Base-by-base conservation (phyloP, 1,140 invertebrate species). In the Theocolax elegans region DNA sequence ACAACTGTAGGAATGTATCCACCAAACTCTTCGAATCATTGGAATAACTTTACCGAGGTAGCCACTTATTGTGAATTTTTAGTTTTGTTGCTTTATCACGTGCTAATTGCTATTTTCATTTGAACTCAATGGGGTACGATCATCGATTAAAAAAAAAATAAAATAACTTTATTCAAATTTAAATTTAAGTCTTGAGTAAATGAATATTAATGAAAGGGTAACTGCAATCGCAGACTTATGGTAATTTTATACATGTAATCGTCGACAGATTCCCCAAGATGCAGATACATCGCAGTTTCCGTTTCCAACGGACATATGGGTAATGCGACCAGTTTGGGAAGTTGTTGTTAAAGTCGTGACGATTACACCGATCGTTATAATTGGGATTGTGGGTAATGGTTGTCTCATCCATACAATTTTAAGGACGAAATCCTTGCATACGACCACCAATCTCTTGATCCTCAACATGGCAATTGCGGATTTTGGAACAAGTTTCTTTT, bases 391-490 rank as follows among this genome's bases (percentile, higher is more conserved):
- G 40, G 90, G 92, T 0, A 96, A 96, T 79, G 79, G 89, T 8
- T 82, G 91, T 1, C 89, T 95, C 12, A 85, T 95, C 3, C 85
- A 90, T 49, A 88, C 93, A 0, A 88, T 95, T 17, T 68, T 89
- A 0, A 88, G 85, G n/a, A 90, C 91, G 75, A 88, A 88, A 72
- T 87, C 91, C 71, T 86, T 95, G 62, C 87, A 90, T 66, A 91
- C 91, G n/a, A 89, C 93, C 0, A 93, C 93, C 3, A 95, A 95
- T 83, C 84, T 93, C 29, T 87, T 95, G 23, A 92, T 96, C 10
- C 89, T 91, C 27, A 95, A 94, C 74, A 90, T 95, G 87, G 93
- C 93, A 0, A 75, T 91, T 3, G 91, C 93, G 0, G 94, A 95
- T 82, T 83, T 95, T 2, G 77, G 91, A 1, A 93, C 91, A 0